Conservation (phyloP, 1,140 invertebrate genomes). For the Dendrolimus kikuchii region DNA sequence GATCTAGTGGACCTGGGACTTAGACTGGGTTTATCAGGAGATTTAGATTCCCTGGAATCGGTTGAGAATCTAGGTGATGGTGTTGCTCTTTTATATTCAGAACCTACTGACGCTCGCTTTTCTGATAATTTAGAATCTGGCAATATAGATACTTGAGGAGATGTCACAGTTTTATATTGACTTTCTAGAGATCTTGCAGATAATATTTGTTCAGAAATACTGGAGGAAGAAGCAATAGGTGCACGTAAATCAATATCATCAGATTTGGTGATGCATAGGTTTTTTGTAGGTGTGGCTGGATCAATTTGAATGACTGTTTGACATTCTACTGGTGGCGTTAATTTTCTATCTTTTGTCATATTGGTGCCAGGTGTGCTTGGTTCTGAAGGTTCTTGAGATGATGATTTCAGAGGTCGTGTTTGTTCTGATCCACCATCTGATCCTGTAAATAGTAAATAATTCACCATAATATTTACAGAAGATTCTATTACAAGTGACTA, state of each 20-base stretch:
- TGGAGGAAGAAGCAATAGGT: slow-evolving; percentile 48
- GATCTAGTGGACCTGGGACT: slow-evolving; percentile 10
- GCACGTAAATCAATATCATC: slow-evolving; percentile 49
- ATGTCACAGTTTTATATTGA: slow-evolving; percentile 26
- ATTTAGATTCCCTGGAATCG: neutral
- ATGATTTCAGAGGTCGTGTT: slow-evolving; percentile 38
- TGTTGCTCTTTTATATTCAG: too few relatives aligned
- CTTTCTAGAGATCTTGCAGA: slow-evolving; percentile 42
- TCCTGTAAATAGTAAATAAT: slow-evolving; percentile 18
- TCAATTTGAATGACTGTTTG: slow-evolving; percentile 55
- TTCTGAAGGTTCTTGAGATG: slow-evolving; percentile 36
- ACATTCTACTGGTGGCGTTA: slow-evolving; percentile 24
- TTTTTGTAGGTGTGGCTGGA: slow-evolving; percentile 34
- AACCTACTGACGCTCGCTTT: too few relatives aligned
- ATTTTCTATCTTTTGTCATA: slow-evolving; percentile 18
- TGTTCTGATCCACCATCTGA: slow-evolving; percentile 35
- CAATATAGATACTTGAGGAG: slow-evolving; percentile 10
- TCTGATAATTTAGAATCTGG: slow-evolving; percentile 2
- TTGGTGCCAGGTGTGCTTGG: slow-evolving; percentile 31
- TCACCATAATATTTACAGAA: slow-evolving; percentile 9
- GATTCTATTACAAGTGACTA: slow-evolving; percentile 5
- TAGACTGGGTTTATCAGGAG: slow-evolving; percentile 6
- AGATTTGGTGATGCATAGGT: slow-evolving; percentile 50
- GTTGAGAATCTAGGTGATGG: too few relatives aligned
- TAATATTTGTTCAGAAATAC: slow-evolving; percentile 40